phyloP scores from a whole-genome alignment of 2,797 vertebrate genomes.

The Sparus aurata region DNA sequence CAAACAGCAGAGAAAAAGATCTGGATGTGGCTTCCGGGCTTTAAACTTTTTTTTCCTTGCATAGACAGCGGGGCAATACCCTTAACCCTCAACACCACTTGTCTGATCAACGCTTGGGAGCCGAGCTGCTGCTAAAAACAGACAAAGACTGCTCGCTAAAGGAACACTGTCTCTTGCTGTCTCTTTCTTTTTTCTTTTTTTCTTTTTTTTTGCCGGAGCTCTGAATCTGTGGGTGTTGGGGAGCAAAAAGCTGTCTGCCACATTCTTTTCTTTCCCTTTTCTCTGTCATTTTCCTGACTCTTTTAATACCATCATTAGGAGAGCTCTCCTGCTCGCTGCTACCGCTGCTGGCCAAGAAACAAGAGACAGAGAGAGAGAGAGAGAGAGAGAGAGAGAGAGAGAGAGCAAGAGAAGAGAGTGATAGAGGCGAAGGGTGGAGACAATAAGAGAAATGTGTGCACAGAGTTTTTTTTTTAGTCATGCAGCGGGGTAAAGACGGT shows the following conservation, averaged over 20 bases:
- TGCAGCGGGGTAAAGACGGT: conserved; percentile 43
- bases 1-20: conserved; percentile 8
- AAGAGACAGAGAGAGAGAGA: conserved; percentile 44
- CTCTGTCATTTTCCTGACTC: conserved; percentile 77
- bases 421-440: conserved; percentile 51
- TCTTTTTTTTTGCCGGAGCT: conserved; percentile 48
- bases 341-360: conserved; percentile 74
- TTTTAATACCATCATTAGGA: conserved; percentile 82
- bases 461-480: conserved; percentile 25
- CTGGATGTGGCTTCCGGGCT: conserved; percentile 9
- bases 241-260: conserved; percentile 78
- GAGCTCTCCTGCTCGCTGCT: conserved; percentile 72
- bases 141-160: conserved; percentile 71
- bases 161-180: conserved; percentile 66
- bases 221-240: conserved; percentile 78
- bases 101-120: conserved; percentile 66
- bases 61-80: conserved; percentile 54
- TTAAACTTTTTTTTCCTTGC: conserved; percentile 26
- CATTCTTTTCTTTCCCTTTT: conserved; percentile 69
- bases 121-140: conserved; percentile 78
- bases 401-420: neutral
- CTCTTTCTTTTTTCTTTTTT: conserved; percentile 41
- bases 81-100: conserved; percentile 66
- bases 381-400: too few species aligned
- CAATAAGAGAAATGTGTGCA: conserved; percentile 52